Evolutionary conservation across 2,888 invertebrate species (phyloP).

Genomic region (Eurois occulta): DNA sequence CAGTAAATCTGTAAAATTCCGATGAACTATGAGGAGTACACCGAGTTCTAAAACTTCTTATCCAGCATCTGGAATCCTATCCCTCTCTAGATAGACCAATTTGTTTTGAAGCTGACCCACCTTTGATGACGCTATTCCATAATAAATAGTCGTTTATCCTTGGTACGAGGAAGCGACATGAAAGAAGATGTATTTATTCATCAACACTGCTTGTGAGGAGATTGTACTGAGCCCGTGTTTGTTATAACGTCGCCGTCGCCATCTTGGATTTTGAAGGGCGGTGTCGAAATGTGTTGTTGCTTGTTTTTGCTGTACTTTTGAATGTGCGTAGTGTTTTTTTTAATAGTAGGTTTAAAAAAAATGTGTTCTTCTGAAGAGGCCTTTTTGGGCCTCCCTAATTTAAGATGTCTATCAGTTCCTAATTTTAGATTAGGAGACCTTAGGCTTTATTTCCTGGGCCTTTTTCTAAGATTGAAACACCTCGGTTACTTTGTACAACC

Average conservation of each 20-base stretch:
- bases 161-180: constrained; percentile 56
- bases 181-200: constrained; percentile 66
- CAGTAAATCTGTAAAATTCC: neutral
- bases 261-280: constrained; percentile 39
- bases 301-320: constrained; percentile 25
- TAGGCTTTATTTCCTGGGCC: neutral
- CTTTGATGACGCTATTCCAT: constrained; percentile 69
- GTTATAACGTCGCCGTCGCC: constrained; percentile 28
- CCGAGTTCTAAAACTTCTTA: constrained; percentile 8
- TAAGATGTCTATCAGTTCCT: neutral
- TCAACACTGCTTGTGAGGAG: constrained; percentile 47
- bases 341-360: neutral
- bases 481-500: neutral
- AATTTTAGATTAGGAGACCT: neutral
- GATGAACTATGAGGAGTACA: neutral
- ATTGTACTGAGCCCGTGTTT: constrained; percentile 35
- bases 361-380: neutral
- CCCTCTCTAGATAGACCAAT: constrained; percentile 63
- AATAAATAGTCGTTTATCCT: constrained; percentile 68
- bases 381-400: neutral
- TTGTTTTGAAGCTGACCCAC: constrained; percentile 66
- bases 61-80: constrained; percentile 41
- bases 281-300: constrained; percentile 28
- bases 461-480: neutral
- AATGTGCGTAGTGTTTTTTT: neutral